A percentile compares a stretch with the other conserved stretches of the same genome.
phyloP scores from a whole-genome alignment of 2,113 vertebrate species.

The Cygnus buccinator region DNA sequence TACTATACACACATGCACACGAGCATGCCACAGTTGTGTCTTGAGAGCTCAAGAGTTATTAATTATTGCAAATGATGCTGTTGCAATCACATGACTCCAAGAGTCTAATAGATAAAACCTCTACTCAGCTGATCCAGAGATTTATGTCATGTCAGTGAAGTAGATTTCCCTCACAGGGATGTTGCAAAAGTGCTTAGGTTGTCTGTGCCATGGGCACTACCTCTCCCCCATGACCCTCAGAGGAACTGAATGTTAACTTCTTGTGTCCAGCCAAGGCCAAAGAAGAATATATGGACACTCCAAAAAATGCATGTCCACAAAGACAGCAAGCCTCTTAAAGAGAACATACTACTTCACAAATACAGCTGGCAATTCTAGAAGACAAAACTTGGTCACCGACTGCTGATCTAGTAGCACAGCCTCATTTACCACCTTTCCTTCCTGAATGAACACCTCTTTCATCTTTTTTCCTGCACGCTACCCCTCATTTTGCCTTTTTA shows the following conservation, averaged over 20 bases:
- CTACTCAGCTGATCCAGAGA: not conserved
- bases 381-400: not conserved
- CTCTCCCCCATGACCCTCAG: rapidly evolving
- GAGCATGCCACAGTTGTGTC: not conserved
- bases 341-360: not conserved
- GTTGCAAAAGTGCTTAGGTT: not conserved
- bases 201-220: rapidly evolving
- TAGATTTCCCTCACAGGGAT: not conserved
- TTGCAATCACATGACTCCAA: not conserved
- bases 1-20: not conserved
- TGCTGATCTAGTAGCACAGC: not conserved
- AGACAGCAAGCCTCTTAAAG: not conserved
- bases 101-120: not conserved
- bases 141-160: not conserved
- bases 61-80: not conserved
- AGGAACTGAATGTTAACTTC: not conserved
- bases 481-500: not conserved
- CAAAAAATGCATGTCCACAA: not conserved
- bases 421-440: not conserved
- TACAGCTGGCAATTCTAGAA: not conserved
- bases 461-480: not conserved
- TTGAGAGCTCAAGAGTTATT: not conserved
- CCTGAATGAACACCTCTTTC: not conserved
- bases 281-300: not conserved
- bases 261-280: rapidly evolving